Percentiles rank a stretch among this genome's conserved stretches.
Evolutionary conservation across 2,888 invertebrate genomes (phyloP).

Genomic region (Volucella inflata): DNA sequence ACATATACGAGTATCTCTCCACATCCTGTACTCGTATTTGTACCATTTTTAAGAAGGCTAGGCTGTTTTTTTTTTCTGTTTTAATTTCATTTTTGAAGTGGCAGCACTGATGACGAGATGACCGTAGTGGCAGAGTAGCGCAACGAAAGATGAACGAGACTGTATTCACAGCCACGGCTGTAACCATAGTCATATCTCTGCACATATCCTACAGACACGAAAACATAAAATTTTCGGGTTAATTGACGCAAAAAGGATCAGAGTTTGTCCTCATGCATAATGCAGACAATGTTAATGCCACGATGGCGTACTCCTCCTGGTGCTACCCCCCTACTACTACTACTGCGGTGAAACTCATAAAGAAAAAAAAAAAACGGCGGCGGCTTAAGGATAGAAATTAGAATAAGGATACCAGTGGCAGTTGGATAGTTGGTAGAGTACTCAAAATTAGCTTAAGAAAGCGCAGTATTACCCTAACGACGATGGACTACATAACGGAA

Average conservation of each 20-base stretch:
- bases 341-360: no score
- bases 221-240: slow-evolving; percentile 60
- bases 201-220: neutral
- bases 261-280: slow-evolving; percentile 67
- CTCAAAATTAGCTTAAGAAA: slow-evolving; percentile 36
- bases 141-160: neutral
- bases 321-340: neutral
- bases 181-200: no score
- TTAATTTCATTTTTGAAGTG: no score
- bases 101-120: slow-evolving; percentile 1
- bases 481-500: neutral
- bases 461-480: slow-evolving; percentile 8
- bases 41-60: no score
- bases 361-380: no score
- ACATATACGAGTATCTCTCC: no score
- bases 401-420: neutral
- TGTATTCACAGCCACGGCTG: no score
- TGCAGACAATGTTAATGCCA: slow-evolving; percentile 62
- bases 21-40: no score
- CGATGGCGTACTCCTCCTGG: slow-evolving; percentile 1
- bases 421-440: neutral
- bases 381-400: slow-evolving; percentile 27
- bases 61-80: no score
- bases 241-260: slow-evolving; percentile 75
- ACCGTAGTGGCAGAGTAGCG: neutral